Percentiles rank a stretch among this genome's conserved stretches.
Evolutionary conservation across 2,888 invertebrate species (phyloP).

Genomic region (Pterobdella sp.): DNA sequence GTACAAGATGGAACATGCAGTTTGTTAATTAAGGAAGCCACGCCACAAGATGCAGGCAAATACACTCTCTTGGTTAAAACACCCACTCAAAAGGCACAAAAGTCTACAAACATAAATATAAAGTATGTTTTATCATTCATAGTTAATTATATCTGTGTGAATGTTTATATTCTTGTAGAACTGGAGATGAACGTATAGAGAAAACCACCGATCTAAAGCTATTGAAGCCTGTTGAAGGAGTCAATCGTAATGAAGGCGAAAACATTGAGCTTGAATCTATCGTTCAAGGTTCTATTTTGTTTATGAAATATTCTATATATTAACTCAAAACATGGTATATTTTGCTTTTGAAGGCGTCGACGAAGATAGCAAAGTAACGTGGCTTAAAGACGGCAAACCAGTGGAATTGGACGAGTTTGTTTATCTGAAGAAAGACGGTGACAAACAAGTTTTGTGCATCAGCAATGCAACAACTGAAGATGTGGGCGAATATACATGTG

Average conservation of each 20-base stretch:
- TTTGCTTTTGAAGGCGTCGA: neutral
- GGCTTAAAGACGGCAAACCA: slow-evolving; percentile 38
- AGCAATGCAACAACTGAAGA: slow-evolving; percentile 26
- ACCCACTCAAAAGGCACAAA: slow-evolving; percentile 2
- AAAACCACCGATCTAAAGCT: slow-evolving; percentile 21
- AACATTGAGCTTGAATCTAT: slow-evolving; percentile 30
- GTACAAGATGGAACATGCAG: neutral
- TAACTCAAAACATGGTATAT: neutral
- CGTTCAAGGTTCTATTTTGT: slow-evolving; percentile 29
- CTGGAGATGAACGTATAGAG: neutral
- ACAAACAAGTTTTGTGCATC: slow-evolving; percentile 29
- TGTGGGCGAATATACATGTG: slow-evolving; percentile 37
- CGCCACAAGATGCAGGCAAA: neutral
- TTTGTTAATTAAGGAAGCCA: neutral
- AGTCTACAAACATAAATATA: neutral
- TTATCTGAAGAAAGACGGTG: slow-evolving; percentile 30
- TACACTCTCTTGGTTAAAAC: slow-evolving; percentile 4
- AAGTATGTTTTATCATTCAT: neutral
- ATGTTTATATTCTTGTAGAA: neutral
- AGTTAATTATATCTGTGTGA: neutral
- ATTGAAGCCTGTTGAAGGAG: slow-evolving; percentile 23
- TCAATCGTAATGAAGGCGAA: slow-evolving; percentile 26
- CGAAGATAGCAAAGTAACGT: slow-evolving; percentile 34
- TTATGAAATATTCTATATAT: neutral
- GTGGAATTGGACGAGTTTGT: slow-evolving; percentile 32